Percentiles rank a stretch among this genome's conserved stretches.
These are phyloP conservation scores for Solea solea DNA, from an alignment of 2,113 vertebrate genomes.

Conservation along the genomic window DNA sequence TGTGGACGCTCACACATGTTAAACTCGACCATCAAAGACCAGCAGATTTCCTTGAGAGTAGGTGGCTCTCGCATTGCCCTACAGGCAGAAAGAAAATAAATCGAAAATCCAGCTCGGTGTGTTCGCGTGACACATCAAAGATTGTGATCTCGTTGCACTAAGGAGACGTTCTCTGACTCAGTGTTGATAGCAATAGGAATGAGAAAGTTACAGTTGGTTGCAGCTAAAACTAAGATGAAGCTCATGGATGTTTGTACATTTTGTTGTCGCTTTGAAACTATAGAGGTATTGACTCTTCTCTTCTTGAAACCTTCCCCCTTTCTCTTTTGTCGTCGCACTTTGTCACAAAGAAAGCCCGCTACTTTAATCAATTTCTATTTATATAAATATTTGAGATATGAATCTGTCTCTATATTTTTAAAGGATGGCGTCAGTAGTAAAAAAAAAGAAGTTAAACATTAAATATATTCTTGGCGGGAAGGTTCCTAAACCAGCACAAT, in stretches of 20 bases:
- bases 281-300: conserved; percentile 21
- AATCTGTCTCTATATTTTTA: conserved; percentile 67
- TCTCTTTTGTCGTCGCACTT: conserved; percentile 66
- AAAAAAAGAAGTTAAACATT: conserved; percentile 23
- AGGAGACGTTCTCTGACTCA: conserved; percentile 6
- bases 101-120: neutral
- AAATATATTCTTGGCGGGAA: conserved; percentile 41
- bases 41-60: conserved; percentile 1
- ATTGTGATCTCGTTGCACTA: neutral
- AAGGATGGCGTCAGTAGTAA: conserved; percentile 43
- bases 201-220: conserved; percentile 43
- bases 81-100: neutral
- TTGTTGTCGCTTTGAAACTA: conserved; percentile 45
- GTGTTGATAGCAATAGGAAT: conserved; percentile 26
- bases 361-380: conserved; percentile 72
- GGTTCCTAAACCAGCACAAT: conserved; percentile 36
- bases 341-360: conserved; percentile 61
- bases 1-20: conserved; percentile 4
- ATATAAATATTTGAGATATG: conserved; percentile 64
- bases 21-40: neutral
- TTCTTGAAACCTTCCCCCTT: conserved; percentile 2
- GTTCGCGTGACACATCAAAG: conserved; percentile 14
- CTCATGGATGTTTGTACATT: conserved; percentile 46
- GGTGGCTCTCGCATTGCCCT: conserved; percentile 25
- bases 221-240: conserved; percentile 53